Evolutionary conservation across 2,888 invertebrate genomes (phyloP), one percentile per base, ranked within the genome.

Genomic region (Calameuta idolon): DNA sequence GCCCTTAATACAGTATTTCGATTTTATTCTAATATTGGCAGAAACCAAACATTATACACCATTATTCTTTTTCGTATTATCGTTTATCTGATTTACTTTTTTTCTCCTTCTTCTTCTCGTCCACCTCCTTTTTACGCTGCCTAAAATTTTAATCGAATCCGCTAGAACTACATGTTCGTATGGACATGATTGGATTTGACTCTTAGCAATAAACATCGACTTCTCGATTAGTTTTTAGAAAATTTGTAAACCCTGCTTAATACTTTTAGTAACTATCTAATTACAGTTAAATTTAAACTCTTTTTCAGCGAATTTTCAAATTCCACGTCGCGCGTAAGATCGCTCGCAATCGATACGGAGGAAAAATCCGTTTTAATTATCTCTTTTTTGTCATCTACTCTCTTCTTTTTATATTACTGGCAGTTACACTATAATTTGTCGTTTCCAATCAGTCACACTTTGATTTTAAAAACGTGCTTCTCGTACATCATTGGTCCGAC

Each of bases 361-460:
- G 75, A 79, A 77, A 77, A 81, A 77, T 81, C 80, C 76, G 74
- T 69, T 83, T 83, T 79, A 81, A 69, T 78, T 85, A 79, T 33
- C 68, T 79, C n/a, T 75, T 73, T 74, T 34, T 75, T 34, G 23
- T 81, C 77, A 4, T 69, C 37, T 37, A 69, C 69, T 75, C 15
- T 71, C 71, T 77, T 79, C 71, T 74, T 77, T 79, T 80, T 77
- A 76, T 81, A 80, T 82, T 81, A 81, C 77, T 88, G 87, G 88
- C 89, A 89, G 88, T 89, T 85, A 83, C 83, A 84, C 84, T 85
- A 85, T 82, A 83, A 55, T 86, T 82, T 34, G 71, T 81, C 80
- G 79, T 84, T 81, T 87, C 85, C 86, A 85, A 88, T 88, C 88
- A 86, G 86, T 88, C 87, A 73, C 81, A 79, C 82, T 80, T 86